Evolutionary conservation across 2,888 invertebrate species (phyloP), one percentile per base, ranked within the genome.

Genomic region (Gymnoscelis rufifasciata): DNA sequence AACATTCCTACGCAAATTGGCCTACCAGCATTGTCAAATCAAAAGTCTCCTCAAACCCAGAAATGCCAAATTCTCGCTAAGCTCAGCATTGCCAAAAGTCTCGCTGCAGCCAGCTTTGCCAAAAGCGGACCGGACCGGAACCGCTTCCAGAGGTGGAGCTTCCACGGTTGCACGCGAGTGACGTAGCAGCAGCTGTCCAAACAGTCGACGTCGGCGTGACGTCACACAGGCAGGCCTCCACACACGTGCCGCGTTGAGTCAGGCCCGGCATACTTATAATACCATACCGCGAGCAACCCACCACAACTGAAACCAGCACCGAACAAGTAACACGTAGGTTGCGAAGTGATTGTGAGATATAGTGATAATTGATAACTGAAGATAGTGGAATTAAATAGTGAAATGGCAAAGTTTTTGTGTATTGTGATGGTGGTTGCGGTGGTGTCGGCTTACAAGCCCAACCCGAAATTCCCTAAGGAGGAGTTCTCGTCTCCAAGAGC

Each of bases 291-390:
- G 50, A 64, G 64, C 60, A 56, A 54, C 56, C 54, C 64, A 66
- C 56, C 86, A 87, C 62, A 81, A 65, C 64, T 70, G 62, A 74
- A 62, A 72, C 71, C 73, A 69, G 65, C 73, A 76, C 55, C 76
- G 60, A 63, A 64, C 66, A 59, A 68, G 70, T 51, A 67, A 70
- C 80, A 86, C 86, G 78, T 70, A 57, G 46, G 50, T 57, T 54
- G 52, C n/a, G n/a, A n/a, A n/a, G n/a, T n/a, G 64, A 54, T 46
- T 56, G 54, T 60, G 55, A 55, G 56, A 55, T 51, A 50, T 45
- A 63, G 64, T 64, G 70, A 59, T 66, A 57, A 57, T 52, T 59
- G 62, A 43, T 13, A 58, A 58, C 53, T 60, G 62, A 41, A 59
- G 62, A 44, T 40, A 49, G 49, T 49, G 60, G n/a, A n/a, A n/a